Evolutionary conservation across 2,797 vertebrate genomes (phyloP).

Genomic region (Amniataba percoides): DNA sequence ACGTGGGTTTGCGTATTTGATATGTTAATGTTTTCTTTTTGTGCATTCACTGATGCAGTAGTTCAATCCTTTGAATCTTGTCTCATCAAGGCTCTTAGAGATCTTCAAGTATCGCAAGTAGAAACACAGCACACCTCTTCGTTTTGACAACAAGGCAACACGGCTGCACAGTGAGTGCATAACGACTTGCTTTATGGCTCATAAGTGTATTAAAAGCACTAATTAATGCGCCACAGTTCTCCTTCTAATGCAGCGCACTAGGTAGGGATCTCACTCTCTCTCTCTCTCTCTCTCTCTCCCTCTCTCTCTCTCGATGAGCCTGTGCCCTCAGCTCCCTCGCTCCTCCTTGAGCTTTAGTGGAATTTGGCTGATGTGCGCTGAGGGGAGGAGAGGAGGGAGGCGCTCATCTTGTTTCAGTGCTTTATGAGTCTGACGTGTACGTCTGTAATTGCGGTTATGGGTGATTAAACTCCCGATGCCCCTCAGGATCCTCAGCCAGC

Average conservation of each 20-base stretch:
- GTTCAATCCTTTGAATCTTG: slow-evolving; percentile 57
- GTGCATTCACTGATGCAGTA: slow-evolving; percentile 46
- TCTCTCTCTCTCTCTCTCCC: slow-evolving; percentile 34
- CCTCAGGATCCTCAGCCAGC: slow-evolving; percentile 84
- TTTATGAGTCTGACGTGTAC: slow-evolving; percentile 88
- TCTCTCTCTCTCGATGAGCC: slow-evolving; percentile 55
- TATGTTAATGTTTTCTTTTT: slow-evolving; percentile 75
- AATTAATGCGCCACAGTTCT: slow-evolving; percentile 72
- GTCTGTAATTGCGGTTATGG: slow-evolving; percentile 90
- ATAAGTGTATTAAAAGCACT: slow-evolving; percentile 76
- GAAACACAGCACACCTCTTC: slow-evolving; percentile 49
- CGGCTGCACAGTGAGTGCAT: slow-evolving; percentile 47
- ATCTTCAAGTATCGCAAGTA: slow-evolving; percentile 51
- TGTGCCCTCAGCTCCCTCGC: slow-evolving; percentile 65
- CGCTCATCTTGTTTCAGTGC: slow-evolving; percentile 87
- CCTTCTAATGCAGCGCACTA: slow-evolving; percentile 62
- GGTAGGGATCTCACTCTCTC: slow-evolving; percentile 37
- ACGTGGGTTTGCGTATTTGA: slow-evolving; percentile 69
- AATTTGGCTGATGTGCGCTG: slow-evolving; percentile 79
- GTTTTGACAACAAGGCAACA: slow-evolving; percentile 53
- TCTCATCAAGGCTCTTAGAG: slow-evolving; percentile 58
- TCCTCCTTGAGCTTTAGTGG: slow-evolving; percentile 83
- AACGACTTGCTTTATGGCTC: slow-evolving; percentile 71
- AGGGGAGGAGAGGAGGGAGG: slow-evolving; percentile 74
- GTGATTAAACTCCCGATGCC: slow-evolving; percentile 90